A percentile compares a stretch with the other conserved stretches of the same genome.
phyloP scores from a whole-genome alignment of 2,113 vertebrate genomes.

The Trogon melanurus region DNA sequence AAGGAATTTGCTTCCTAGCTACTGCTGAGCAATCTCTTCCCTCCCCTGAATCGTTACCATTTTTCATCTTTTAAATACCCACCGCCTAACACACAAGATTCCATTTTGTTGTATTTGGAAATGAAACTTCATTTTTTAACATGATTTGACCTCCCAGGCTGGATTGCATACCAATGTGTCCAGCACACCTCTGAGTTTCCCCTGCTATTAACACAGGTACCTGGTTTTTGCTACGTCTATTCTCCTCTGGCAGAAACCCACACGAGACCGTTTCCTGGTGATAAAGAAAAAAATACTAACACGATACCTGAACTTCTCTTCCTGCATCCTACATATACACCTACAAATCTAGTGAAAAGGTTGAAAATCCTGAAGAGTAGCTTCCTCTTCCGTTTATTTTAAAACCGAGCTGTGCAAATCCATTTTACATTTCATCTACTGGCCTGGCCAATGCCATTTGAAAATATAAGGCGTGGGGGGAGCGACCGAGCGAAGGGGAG shows the following conservation, averaged over 20 bases:
- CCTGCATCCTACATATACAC: too few species aligned
- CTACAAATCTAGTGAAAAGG: not conserved
- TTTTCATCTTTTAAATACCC: not conserved
- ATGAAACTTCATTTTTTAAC: not conserved
- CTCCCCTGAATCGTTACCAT: not conserved
- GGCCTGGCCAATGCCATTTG: not conserved
- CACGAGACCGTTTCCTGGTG: not conserved
- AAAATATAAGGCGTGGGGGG: too few species aligned
- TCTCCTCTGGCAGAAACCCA: not conserved
- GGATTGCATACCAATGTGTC: not conserved
- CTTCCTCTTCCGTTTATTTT: not conserved
- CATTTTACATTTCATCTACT: not conserved
- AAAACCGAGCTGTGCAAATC: not conserved
- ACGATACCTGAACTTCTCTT: not conserved
- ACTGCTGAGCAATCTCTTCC: not conserved
- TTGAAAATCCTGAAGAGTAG: too few species aligned
- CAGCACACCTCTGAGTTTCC: not conserved
- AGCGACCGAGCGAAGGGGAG: rapidly evolving
- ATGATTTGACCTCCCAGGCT: not conserved
- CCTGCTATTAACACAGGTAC: not conserved
- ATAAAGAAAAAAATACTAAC: too few species aligned
- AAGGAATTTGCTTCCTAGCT: not conserved
- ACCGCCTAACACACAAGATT: not conserved
- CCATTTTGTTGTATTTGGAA: not conserved
- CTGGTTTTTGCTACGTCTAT: not conserved